A percentile compares a stretch with the other conserved stretches of the same genome.
Evolutionary conservation across 1,140 invertebrate species (phyloP).

Genomic region (Melanaphis sacchari): DNA sequence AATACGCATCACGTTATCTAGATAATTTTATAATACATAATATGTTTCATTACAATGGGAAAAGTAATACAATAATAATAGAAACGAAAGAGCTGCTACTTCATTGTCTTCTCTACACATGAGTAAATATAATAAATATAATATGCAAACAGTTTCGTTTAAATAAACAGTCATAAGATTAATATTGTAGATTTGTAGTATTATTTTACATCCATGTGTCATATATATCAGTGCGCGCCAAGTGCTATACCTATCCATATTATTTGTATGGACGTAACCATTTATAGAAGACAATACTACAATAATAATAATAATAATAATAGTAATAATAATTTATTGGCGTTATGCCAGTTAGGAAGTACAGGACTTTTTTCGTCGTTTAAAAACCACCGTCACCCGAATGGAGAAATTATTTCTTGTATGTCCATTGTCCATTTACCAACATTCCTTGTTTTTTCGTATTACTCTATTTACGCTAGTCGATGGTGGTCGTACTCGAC

Average conservation of each 20-base stretch:
- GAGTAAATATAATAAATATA: background rate
- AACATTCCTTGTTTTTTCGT: background rate
- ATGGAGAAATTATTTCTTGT: background rate
- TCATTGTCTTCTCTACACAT: slow-evolving; percentile 33
- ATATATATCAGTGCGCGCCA: background rate
- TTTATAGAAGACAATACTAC: slow-evolving; percentile 15
- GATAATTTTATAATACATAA: background rate
- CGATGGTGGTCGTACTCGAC: background rate
- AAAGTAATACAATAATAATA: background rate
- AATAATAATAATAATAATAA: background rate
- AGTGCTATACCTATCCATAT: background rate
- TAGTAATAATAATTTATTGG: background rate
- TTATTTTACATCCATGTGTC: background rate
- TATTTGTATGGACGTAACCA: background rate
- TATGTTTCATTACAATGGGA: background rate
- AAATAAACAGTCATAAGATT: background rate
- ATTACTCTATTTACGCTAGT: background rate
- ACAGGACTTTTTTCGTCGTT: background rate
- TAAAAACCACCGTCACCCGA: background rate
- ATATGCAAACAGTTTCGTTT: background rate
- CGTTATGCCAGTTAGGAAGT: background rate
- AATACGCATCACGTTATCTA: background rate
- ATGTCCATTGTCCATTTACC: background rate
- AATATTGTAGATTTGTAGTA: background rate
- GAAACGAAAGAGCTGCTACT: background rate